A percentile compares a stretch with the other conserved stretches of the same genome.
Conservation (phyloP, 2,888 invertebrate genomes). For the Sisyra nigra region DNA sequence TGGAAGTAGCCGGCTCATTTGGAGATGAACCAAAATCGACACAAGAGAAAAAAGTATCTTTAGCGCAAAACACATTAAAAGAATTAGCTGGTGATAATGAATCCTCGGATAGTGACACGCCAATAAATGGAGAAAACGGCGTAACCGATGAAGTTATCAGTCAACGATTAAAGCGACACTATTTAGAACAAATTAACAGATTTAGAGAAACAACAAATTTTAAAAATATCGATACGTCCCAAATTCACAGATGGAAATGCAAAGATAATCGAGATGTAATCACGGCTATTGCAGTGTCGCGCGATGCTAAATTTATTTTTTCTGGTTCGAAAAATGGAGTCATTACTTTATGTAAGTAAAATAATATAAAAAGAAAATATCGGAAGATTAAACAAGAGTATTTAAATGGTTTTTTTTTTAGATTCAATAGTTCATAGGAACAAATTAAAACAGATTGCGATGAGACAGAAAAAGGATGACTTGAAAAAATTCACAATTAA, state of each 20-base stretch:
- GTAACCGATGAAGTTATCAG: too few species aligned
- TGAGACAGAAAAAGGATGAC: constrained; percentile 15
- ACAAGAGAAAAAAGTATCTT: too few species aligned
- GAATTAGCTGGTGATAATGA: too few species aligned
- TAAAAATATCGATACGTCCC: constrained; percentile 21
- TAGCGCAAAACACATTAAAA: too few species aligned
- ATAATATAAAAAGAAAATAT: neutral
- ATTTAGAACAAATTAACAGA: constrained; percentile 54
- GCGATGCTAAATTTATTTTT: constrained; percentile 54
- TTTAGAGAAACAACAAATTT: too few species aligned
- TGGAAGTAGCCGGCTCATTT: too few species aligned
- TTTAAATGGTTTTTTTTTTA: neutral
- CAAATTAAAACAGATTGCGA: constrained; percentile 39
- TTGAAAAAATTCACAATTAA: constrained; percentile 29
- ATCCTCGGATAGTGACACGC: too few species aligned
- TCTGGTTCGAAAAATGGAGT: constrained; percentile 79
- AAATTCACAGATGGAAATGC: constrained; percentile 41
- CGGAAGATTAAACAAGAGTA: neutral
- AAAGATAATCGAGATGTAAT: constrained; percentile 64
- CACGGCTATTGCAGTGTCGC: constrained; percentile 65
- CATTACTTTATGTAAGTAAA: constrained; percentile 64
- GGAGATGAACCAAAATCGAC: too few species aligned
- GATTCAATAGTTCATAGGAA: constrained; percentile 32
- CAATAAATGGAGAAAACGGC: too few species aligned
- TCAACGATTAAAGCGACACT: constrained; percentile 65